phyloP scores from a whole-genome alignment of 1,140 invertebrate species.

The Asobara japonica region DNA sequence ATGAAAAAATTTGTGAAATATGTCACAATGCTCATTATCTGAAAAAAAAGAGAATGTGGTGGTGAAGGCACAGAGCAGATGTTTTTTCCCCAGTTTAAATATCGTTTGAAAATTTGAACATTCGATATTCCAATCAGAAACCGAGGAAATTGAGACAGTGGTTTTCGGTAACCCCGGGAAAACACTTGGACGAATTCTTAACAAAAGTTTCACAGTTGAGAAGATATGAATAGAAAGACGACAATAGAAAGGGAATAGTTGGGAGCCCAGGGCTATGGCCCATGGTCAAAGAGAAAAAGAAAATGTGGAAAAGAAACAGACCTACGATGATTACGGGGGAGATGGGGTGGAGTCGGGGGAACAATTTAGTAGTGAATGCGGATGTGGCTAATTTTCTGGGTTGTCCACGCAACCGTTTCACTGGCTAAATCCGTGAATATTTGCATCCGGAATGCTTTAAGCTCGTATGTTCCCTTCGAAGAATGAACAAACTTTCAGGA shows the following conservation, averaged over 20 bases:
- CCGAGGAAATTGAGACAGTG: constrained; percentile 7
- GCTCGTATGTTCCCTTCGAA: neutral
- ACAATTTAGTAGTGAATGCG: constrained; percentile 56
- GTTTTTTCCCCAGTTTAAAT: neutral
- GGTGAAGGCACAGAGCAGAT: neutral
- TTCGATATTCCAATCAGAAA: neutral
- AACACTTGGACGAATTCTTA: constrained; percentile 49
- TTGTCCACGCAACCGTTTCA: constrained; percentile 52
- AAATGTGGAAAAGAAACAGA: neutral
- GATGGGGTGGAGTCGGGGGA: constrained; percentile 38
- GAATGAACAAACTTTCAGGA: no score
- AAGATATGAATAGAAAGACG: no score
- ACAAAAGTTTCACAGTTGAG: constrained; percentile 62
- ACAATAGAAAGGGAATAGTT: constrained; percentile 58
- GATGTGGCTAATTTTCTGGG: constrained; percentile 63
- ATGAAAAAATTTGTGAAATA: no score
- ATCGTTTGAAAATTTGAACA: neutral
- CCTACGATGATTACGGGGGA: neutral
- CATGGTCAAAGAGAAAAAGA: neutral
- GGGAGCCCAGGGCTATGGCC: constrained; percentile 7
- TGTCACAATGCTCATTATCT: no score
- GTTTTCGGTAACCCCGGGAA: constrained; percentile 48
- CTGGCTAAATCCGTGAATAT: constrained; percentile 51
- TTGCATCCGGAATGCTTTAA: constrained; percentile 35
- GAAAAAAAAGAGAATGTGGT: no score